Conservation (phyloP, 35 echinoderm and acorn worm genomes). For the Ophiothrix spiculata region DNA sequence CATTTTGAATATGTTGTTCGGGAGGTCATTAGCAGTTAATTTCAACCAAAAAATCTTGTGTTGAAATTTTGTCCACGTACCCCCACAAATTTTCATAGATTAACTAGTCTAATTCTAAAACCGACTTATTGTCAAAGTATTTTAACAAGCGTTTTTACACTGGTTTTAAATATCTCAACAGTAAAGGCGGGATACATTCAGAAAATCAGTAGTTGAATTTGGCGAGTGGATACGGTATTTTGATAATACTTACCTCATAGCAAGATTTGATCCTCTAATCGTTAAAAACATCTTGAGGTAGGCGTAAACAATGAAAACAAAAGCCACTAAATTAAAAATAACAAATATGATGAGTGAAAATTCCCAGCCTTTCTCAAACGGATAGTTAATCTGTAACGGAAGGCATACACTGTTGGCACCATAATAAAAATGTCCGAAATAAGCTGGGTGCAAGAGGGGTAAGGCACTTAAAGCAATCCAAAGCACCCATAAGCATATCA, state of each 20-base stretch:
- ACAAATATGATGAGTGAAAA: constrained; percentile 89
- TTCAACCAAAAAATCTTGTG: too few species aligned
- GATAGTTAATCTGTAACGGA: constrained; percentile 85
- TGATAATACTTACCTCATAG: constrained; percentile 62
- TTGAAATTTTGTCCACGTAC: too few species aligned
- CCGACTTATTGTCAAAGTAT: too few species aligned
- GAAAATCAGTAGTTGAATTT: too few species aligned
- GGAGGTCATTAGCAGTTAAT: too few species aligned
- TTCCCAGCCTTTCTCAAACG: constrained; percentile 81
- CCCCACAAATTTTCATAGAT: too few species aligned
- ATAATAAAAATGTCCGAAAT: constrained; percentile 91
- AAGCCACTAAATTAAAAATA: constrained; percentile 73
- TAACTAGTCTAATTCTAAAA: too few species aligned
- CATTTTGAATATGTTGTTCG: too few species aligned
- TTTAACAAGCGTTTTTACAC: too few species aligned
- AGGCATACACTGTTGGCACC: constrained; percentile 95
- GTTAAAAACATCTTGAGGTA: constrained; percentile 89
- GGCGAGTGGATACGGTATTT: too few species aligned
- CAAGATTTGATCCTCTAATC: constrained; percentile 70
- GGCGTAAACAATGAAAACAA: constrained; percentile 85
- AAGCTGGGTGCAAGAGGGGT: constrained; percentile 63
- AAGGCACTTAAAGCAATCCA: constrained; percentile 56
- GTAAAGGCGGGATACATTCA: too few species aligned
- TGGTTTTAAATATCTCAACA: too few species aligned
- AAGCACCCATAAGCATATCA: constrained; percentile 68